These are phyloP conservation scores for Lepidochitona cinerea DNA, from an alignment of 2,888 invertebrate genomes.

Conservation along the genomic window DNA sequence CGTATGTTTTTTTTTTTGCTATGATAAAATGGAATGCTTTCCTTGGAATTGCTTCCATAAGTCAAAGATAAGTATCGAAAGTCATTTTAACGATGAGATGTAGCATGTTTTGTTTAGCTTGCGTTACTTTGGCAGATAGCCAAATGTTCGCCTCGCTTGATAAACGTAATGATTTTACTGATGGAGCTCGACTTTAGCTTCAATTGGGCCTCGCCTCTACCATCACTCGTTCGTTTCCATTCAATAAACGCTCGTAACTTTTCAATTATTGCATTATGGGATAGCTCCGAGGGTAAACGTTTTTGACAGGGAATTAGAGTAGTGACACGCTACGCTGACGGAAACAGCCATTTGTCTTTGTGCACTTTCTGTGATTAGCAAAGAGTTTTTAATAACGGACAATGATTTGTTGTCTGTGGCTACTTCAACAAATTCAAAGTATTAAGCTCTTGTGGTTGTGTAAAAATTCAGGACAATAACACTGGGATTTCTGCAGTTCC, in stretches of 20 bases:
- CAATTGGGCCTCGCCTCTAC: neutral
- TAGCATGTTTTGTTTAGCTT: too few relatives aligned
- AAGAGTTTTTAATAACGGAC: neutral
- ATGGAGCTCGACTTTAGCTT: neutral
- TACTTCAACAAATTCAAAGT: neutral
- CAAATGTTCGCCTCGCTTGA: neutral
- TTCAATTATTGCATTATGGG: conserved; percentile 5
- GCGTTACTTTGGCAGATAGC: neutral
- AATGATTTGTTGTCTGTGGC: neutral
- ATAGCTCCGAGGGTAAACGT: neutral
- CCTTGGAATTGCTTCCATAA: too few relatives aligned
- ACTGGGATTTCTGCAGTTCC: too few relatives aligned
- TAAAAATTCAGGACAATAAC: too few relatives aligned
- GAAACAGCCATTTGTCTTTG: neutral
- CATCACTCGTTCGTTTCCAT: neutral
- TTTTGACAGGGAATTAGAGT: neutral
- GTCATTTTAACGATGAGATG: too few relatives aligned
- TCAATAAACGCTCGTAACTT: conserved; percentile 5
- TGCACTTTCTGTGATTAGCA: neutral
- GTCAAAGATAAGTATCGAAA: too few relatives aligned
- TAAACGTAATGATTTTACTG: neutral
- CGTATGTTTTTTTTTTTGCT: too few relatives aligned
- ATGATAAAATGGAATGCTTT: too few relatives aligned
- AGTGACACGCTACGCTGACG: neutral
- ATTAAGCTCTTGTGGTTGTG: too few relatives aligned